phyloP scores from a whole-genome alignment of 2,888 invertebrate species.

The Deilephila porcellus region DNA sequence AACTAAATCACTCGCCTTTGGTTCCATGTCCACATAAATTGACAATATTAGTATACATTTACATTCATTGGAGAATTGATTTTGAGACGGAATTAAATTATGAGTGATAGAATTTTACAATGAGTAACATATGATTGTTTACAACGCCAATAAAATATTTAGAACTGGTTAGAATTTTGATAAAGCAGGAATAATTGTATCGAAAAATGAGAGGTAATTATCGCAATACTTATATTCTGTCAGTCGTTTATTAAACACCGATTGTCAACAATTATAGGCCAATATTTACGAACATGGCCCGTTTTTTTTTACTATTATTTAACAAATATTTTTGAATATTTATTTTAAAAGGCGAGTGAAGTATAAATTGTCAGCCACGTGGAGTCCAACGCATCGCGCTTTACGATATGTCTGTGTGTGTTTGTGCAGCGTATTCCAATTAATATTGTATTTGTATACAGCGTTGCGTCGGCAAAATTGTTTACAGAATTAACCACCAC shows the following conservation, averaged over 20 bases:
- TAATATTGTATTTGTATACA: slow-evolving; percentile 52
- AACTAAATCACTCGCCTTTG: slow-evolving; percentile 16
- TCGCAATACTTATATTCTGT: too few relatives aligned
- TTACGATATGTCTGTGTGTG: slow-evolving; percentile 44
- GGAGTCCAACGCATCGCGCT: slow-evolving; percentile 29
- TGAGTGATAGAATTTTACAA: background rate
- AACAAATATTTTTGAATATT: background rate
- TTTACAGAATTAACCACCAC: background rate
- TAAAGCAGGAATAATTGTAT: too few relatives aligned
- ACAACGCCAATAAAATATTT: background rate
- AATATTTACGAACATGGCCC: background rate
- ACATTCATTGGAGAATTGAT: background rate
- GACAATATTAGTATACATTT: background rate
- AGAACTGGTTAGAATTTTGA: background rate
- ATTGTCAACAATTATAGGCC: too few relatives aligned
- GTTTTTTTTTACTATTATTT: background rate
- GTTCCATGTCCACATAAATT: background rate
- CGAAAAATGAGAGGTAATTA: too few relatives aligned
- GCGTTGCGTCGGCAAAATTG: slow-evolving; percentile 6
- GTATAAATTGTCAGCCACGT: slow-evolving; percentile 27
- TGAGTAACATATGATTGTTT: background rate
- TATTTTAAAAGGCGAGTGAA: background rate
- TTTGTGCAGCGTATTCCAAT: slow-evolving; percentile 66
- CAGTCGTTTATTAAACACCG: too few relatives aligned
- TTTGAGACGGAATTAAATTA: background rate